These are phyloP conservation scores for Eupithecia insigniata DNA, from an alignment of 2,888 invertebrate species.

Conservation along the genomic window DNA sequence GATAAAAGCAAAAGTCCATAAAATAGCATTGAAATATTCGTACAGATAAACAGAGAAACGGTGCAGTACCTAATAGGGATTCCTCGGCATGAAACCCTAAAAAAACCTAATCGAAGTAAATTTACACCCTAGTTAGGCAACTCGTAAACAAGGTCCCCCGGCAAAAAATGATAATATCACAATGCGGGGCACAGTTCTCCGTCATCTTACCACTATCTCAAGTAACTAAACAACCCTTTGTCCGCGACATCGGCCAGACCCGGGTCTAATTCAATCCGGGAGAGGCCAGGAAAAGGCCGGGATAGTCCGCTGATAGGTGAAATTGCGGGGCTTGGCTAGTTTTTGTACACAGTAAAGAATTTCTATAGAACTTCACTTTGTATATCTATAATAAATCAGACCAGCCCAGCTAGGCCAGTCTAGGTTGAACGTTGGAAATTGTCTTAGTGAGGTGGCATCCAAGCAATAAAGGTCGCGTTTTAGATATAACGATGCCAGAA, in stretches of 20 bases:
- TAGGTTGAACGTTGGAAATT: neutral
- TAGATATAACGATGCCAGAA: neutral
- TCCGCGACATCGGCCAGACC: constrained; percentile 23
- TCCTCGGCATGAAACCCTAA: neutral
- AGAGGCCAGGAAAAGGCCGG: constrained; percentile 15
- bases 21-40: neutral
- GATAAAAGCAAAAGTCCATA: neutral
- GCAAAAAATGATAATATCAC: neutral
- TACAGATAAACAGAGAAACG: neutral
- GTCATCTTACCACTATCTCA: constrained; percentile 5
- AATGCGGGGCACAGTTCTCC: neutral
- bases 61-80: neutral
- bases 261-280: constrained; percentile 43
- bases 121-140: neutral
- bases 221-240: constrained; percentile 14
- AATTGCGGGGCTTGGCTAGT: neutral
- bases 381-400: neutral
- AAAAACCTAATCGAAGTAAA: neutral
- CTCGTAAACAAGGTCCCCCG: neutral
- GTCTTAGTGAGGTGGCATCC: neutral
- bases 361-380: neutral
- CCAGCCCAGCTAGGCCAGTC: neutral
- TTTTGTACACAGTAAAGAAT: neutral
- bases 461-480: neutral
- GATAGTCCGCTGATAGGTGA: constrained; percentile 11